Conservation (phyloP, 1,140 invertebrate species). For the Drosophila yakuba region DNA sequence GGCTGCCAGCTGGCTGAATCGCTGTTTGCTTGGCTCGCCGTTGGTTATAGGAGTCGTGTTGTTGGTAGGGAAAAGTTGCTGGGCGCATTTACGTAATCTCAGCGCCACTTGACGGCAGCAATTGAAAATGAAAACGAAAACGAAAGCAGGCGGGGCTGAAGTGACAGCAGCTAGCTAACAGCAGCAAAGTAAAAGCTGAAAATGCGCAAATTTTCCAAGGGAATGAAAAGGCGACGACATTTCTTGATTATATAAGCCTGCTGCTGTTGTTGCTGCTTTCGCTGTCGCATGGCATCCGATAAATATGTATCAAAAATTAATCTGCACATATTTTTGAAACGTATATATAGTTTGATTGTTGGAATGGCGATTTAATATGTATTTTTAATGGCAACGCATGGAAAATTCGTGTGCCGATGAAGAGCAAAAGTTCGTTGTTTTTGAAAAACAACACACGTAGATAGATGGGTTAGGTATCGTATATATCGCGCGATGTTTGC, state of each 20-base stretch:
- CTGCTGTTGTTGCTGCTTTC: constrained; percentile 3
- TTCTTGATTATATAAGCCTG: constrained; percentile 43
- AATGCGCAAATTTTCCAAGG: constrained; percentile 28
- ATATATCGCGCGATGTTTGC: constrained; percentile 45
- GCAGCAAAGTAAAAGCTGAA: constrained; percentile 47
- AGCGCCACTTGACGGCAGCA: constrained; percentile 61
- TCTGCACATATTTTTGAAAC: constrained; percentile 11
- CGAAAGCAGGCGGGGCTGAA: constrained; percentile 19
- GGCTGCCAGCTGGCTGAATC: constrained; percentile 7
- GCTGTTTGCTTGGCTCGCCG: not conserved
- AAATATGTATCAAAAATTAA: constrained; percentile 40
- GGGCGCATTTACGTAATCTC: constrained; percentile 70
- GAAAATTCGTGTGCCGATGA: constrained; percentile 54
- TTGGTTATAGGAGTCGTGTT: constrained; percentile 23
- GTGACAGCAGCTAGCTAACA: constrained; percentile 17
- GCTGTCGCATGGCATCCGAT: constrained; percentile 16
- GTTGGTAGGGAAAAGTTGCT: constrained; percentile 42
- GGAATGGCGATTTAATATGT: constrained; percentile 30
- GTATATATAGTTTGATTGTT: constrained; percentile 47
- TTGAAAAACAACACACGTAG: constrained; percentile 36
- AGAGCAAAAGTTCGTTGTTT: constrained; percentile 43
- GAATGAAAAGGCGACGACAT: constrained; percentile 22
- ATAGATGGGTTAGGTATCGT: constrained; percentile 33
- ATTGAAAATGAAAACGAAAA: constrained; percentile 60
- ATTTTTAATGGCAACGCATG: constrained; percentile 37